Conservation (phyloP, 2,888 invertebrate species). For the Heliconius charithonia region DNA sequence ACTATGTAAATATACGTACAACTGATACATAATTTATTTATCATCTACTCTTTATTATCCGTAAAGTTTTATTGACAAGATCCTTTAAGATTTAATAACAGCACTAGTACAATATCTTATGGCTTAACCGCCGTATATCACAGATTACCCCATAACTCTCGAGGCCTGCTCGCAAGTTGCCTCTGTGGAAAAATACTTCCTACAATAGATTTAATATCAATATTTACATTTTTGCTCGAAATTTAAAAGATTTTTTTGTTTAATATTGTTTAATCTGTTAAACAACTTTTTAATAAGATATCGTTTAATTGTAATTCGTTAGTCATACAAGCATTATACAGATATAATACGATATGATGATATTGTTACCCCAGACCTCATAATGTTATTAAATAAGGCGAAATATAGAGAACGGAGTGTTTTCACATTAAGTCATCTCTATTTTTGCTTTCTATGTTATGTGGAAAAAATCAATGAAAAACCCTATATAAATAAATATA, state of each 20-base stretch:
- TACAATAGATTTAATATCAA: slow-evolving; percentile 17
- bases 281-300: too few relatives aligned
- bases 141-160: slow-evolving; percentile 38
- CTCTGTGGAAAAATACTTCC: slow-evolving; percentile 22
- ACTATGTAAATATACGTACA: not conserved
- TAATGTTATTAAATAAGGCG: too few relatives aligned
- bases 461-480: too few relatives aligned
- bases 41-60: not conserved
- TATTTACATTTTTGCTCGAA: not conserved
- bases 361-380: too few relatives aligned
- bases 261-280: not conserved
- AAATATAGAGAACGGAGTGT: too few relatives aligned
- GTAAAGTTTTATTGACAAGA: slow-evolving; percentile 1
- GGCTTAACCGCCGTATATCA: slow-evolving; percentile 28
- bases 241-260: not conserved
- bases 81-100: slow-evolving; percentile 28
- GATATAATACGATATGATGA: too few relatives aligned
- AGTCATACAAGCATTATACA: too few relatives aligned
- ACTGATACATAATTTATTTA: not conserved
- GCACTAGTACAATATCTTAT: slow-evolving; percentile 18
- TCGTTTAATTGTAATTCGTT: too few relatives aligned
- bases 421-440: too few relatives aligned
- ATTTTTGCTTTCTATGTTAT: too few relatives aligned
- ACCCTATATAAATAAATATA: not conserved
- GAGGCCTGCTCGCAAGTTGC: slow-evolving; percentile 34